Percentiles rank a stretch among this genome's conserved stretches.
Conservation (phyloP, 1,140 invertebrate genomes). For the Dolichoris vasculosae region DNA sequence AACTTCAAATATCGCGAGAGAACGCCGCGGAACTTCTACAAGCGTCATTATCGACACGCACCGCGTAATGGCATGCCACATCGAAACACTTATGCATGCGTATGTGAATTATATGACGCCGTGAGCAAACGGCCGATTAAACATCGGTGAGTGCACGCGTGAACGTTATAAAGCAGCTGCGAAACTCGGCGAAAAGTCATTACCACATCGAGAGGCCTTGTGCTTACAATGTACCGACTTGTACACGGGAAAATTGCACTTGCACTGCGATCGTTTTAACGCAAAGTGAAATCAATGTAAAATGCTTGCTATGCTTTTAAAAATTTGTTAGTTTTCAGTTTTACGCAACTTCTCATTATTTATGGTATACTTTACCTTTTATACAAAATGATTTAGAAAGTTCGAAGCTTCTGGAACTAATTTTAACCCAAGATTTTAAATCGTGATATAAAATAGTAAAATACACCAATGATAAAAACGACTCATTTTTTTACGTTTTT, state of each 20-base stretch:
- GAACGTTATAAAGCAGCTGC: background rate
- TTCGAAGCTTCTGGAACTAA: background rate
- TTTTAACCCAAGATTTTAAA: background rate
- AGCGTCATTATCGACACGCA: constrained; percentile 31
- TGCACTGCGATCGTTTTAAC: constrained; percentile 2
- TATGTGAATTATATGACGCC: constrained; percentile 28
- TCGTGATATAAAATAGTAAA: background rate
- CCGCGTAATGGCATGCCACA: constrained; percentile 21
- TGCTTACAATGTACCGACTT: background rate
- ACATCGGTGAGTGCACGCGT: background rate
- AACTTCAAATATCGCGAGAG: constrained; percentile 30
- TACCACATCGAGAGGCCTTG: background rate
- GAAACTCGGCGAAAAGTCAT: constrained; percentile 4
- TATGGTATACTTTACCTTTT: background rate
- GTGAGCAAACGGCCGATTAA: constrained; percentile 30
- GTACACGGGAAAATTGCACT: background rate
- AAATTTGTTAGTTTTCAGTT: background rate
- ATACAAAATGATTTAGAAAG: constrained; percentile 2
- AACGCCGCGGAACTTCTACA: constrained; percentile 4
- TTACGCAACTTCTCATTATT: background rate
- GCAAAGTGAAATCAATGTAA: background rate
- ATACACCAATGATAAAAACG: background rate
- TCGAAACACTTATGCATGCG: constrained; percentile 14
- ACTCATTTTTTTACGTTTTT: background rate
- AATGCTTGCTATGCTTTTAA: background rate